phyloP scores from a whole-genome alignment of 1,140 invertebrate species.

The Drosophila nikananu region DNA sequence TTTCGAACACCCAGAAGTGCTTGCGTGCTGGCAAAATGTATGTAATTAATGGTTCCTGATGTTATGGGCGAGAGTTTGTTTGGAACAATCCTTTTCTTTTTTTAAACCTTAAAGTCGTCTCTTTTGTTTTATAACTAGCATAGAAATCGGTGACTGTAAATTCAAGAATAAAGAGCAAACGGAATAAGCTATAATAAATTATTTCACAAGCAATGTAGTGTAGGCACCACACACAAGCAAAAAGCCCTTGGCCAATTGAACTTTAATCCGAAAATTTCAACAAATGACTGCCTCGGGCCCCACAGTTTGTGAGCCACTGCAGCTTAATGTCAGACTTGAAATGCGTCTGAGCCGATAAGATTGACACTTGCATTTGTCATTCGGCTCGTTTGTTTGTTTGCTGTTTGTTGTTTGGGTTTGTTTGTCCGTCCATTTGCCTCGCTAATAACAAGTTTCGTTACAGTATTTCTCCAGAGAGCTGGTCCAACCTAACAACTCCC shows the following conservation, averaged over 20 bases:
- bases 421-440: conserved; percentile 71
- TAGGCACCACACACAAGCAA: conserved; percentile 25
- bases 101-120: background rate
- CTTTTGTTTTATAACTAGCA: background rate
- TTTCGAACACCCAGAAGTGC: conserved; percentile 42
- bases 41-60: conserved; percentile 18
- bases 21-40: conserved; percentile 4
- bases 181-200: background rate
- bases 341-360: conserved; percentile 34
- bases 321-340: conserved; percentile 67
- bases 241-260: conserved; percentile 43
- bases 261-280: conserved; percentile 56
- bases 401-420: conserved; percentile 36
- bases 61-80: conserved; percentile 2
- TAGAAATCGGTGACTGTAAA: background rate
- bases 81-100: background rate
- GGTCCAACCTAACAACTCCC: background rate
- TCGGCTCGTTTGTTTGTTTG: conserved; percentile 62
- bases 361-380: conserved; percentile 78
- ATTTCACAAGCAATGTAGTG: conserved; percentile 19
- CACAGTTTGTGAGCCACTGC: conserved; percentile 52
- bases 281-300: conserved; percentile 22
- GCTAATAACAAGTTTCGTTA: conserved; percentile 65
- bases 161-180: background rate
- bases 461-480: conserved; percentile 39